Base-by-base conservation (phyloP, 2,888 invertebrate genomes). In the Andrena flavipes region DNA sequence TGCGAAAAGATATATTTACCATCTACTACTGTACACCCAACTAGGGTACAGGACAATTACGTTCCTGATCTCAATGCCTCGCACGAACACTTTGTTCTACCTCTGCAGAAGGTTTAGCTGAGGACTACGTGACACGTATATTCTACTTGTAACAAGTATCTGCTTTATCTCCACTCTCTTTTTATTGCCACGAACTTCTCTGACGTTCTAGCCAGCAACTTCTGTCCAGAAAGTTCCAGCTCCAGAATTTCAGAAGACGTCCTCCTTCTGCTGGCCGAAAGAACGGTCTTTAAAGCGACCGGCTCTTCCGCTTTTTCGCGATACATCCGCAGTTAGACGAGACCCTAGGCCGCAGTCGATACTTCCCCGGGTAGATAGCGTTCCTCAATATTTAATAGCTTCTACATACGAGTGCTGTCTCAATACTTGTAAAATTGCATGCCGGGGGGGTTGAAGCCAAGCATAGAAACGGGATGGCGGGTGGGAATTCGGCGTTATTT, bases 311-410 rank as follows among this genome's bases (percentile, higher is more conserved):
- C n/a, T 16, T 48, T 70, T 42, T 49, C 65, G 29, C 13, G 20
- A 67, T 23, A 48, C 42, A 13, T 6, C 64, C 7, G 62, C 26
- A 62, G n/a, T 62, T 35, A 7, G 62, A 10, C n/a, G 3, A 10
- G 20, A 20, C 10, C 33, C 35, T 0, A 33, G 23, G 33, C 42
- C 42, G 13, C 35, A 67, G 62, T 56, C 63, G 69, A 49, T 56
- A 65, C 70, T 72, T 72, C 67, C 76, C 70, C 59, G n/a, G 75
- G 76, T 63, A 49, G 73, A 80, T 74, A 67, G 88, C 89, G 89
- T 92, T 91, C 90, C 92, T 93, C 92, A 92, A 93, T 93, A 93
- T 93, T 93, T 93, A 93, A 93, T 93, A 93, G 91, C 91, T 91
- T 92, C 92, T 91, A 91, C 91, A 84, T 88, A 88, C 90, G 92